phyloP scores from a whole-genome alignment of 2,888 invertebrate species.

The Blera fallax region DNA sequence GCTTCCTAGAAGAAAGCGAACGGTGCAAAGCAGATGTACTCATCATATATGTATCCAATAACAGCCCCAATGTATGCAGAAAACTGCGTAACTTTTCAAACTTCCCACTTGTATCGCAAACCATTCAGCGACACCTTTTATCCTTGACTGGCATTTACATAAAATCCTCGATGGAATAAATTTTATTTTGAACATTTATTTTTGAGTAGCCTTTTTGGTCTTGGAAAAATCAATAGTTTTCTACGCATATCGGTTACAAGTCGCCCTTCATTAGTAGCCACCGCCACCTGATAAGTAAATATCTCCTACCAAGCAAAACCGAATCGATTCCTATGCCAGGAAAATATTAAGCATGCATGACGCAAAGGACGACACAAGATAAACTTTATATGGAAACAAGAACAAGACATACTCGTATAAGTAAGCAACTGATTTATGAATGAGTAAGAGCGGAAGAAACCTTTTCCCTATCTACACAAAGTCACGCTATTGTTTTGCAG shows the following conservation, averaged over 20 bases:
- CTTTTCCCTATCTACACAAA: conserved; percentile 24
- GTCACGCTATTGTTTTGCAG: conserved; percentile 22
- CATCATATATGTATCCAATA: not conserved
- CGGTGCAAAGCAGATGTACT: not conserved
- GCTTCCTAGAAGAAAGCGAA: not conserved
- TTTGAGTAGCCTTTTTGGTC: not conserved
- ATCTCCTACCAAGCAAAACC: not conserved
- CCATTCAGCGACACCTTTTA: conserved; percentile 9
- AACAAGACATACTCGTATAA: not conserved
- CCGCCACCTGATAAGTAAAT: not conserved
- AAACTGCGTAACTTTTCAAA: conserved; percentile 24
- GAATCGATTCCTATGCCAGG: not conserved
- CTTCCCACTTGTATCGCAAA: not conserved
- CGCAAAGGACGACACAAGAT: conserved; percentile 6
- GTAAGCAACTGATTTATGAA: conserved; percentile 45
- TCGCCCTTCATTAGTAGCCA: not conserved
- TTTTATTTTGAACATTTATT: not conserved
- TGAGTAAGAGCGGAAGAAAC: conserved; percentile 21
- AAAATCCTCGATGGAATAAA: not conserved
- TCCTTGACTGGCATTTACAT: not conserved
- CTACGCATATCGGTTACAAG: conserved; percentile 3
- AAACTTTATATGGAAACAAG: conserved; percentile 15
- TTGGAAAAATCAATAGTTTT: conserved; percentile 16
- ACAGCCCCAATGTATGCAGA: not conserved
- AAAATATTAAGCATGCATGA: conserved; percentile 16